These are phyloP conservation scores for Clivina fossor DNA, from an alignment of 2,888 invertebrate species.

Conservation along the genomic window DNA sequence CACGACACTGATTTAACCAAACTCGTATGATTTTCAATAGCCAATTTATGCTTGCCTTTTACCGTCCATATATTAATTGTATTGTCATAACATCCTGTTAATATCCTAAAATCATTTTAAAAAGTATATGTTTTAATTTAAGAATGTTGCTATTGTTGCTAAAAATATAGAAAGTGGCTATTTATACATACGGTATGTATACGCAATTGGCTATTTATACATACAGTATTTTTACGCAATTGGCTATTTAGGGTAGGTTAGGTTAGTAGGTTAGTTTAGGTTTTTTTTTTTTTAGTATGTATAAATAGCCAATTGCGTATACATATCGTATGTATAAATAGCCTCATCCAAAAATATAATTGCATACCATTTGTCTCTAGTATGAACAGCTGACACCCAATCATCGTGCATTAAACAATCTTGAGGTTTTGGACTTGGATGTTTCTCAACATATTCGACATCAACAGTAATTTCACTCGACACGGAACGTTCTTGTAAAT, in stretches of 20 bases:
- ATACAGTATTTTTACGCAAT: too few relatives aligned
- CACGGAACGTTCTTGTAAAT: conserved; percentile 72
- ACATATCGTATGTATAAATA: too few relatives aligned
- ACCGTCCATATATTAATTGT: conserved; percentile 87
- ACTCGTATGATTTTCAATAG: conserved; percentile 83
- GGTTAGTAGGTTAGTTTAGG: too few relatives aligned
- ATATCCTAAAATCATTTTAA: conserved; percentile 63
- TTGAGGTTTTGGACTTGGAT: conserved; percentile 89
- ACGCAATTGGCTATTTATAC: too few relatives aligned
- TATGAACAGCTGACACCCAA: conserved; percentile 91
- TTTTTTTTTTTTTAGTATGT: too few relatives aligned
- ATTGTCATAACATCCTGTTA: conserved; percentile 93
- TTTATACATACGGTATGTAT: too few relatives aligned
- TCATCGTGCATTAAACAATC: conserved; percentile 94
- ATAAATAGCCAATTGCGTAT: too few relatives aligned
- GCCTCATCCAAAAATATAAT: too few relatives aligned
- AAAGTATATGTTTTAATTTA: neutral
- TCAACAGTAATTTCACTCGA: conserved; percentile 84
- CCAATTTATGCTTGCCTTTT: conserved; percentile 79
- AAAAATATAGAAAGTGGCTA: too few relatives aligned
- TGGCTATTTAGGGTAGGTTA: too few relatives aligned
- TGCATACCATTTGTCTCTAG: conserved; percentile 66
- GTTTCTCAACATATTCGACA: conserved; percentile 88
- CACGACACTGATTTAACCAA: conserved; percentile 88
- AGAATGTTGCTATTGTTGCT: neutral